phyloP scores from a whole-genome alignment of 1,140 invertebrate species.

The Sycophaga agraensis region DNA sequence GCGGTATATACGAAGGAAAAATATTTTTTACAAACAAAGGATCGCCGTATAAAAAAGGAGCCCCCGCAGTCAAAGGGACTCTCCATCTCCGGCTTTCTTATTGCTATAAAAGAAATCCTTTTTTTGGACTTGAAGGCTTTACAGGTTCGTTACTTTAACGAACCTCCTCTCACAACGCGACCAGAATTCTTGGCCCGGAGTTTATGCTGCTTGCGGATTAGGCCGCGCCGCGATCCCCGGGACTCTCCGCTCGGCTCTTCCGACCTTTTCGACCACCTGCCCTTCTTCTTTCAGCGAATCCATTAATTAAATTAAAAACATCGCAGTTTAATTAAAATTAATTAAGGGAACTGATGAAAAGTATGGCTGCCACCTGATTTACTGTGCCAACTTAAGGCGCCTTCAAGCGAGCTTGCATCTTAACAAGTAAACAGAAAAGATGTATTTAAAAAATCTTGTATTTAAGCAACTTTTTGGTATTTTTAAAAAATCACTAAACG shows the following conservation, averaged over 20 bases:
- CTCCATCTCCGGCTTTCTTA: too few relatives aligned
- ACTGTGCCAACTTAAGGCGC: too few relatives aligned
- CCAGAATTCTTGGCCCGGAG: slow-evolving; percentile 37
- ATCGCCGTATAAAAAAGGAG: too few relatives aligned
- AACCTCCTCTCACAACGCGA: slow-evolving; percentile 44
- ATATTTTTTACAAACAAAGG: too few relatives aligned
- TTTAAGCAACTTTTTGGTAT: too few relatives aligned
- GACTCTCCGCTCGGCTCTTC: neutral
- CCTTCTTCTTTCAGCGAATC: slow-evolving; percentile 6
- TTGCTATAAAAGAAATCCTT: slow-evolving; percentile 13
- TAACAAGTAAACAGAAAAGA: too few relatives aligned
- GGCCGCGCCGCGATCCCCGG: neutral
- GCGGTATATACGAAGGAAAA: too few relatives aligned
- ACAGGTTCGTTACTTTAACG: slow-evolving; percentile 47
- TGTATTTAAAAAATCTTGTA: too few relatives aligned
- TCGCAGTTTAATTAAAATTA: neutral
- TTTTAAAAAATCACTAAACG: too few relatives aligned
- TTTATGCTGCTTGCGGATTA: neutral
- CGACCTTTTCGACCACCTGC: neutral
- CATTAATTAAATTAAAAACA: slow-evolving; percentile 26
- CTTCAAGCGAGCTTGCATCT: too few relatives aligned
- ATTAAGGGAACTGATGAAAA: too few relatives aligned
- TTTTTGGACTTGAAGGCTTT: slow-evolving; percentile 32
- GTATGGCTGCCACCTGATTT: too few relatives aligned
- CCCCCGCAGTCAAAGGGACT: neutral